Evolutionary conservation across 2,113 vertebrate genomes (phyloP), one percentile per base, ranked within the genome.

Genomic region (Anoura caudifer): DNA sequence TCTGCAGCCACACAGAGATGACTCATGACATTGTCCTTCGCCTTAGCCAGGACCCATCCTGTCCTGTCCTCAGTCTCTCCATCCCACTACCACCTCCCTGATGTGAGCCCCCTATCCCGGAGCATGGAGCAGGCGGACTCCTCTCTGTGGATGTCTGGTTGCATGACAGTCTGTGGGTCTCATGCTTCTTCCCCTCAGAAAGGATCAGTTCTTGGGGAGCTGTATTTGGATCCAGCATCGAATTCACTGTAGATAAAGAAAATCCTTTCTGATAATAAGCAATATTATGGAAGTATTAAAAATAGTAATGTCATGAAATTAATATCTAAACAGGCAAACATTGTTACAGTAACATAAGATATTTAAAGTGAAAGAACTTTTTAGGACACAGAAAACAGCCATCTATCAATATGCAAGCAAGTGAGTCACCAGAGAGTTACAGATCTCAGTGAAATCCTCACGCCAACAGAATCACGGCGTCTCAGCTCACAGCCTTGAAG

Each of bases 181-280:
- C 28, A 31, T 0, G 5, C 14, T 80, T 33, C 7, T 45, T 85
- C 56, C 26, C 12, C 45, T 95, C 65, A 50, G 59, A 76, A 43
- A 54, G 28, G 50, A 77, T 67, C 26, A 14, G 8, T 76, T 87
- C 45, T 47, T n/a, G 20, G 15, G 85, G 28, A 88, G 72, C 28
- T 91, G 52, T 82, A 17, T 87, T 76, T 83, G 45, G 11, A 70
- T 93, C 59, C 59, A 73, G 24, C 33, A 13, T 83, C 47, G 36
- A 22, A 61, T 84, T 90, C 47, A 61, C 91, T 97, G 36, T 36
- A 80, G 45, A 92, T 69, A 93, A 95, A 92, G n/a, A 94, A 94
- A 75, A 92, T 52, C 28, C 45, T 92, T 75, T 83, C 16, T 41
- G 22, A 80, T 33, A 59, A 41, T 13, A 52, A 87, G 22, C 41